Evolutionary conservation across 2,113 vertebrate genomes (phyloP), one percentile per base, ranked within the genome.

Genomic region (Tyrannus savana): DNA sequence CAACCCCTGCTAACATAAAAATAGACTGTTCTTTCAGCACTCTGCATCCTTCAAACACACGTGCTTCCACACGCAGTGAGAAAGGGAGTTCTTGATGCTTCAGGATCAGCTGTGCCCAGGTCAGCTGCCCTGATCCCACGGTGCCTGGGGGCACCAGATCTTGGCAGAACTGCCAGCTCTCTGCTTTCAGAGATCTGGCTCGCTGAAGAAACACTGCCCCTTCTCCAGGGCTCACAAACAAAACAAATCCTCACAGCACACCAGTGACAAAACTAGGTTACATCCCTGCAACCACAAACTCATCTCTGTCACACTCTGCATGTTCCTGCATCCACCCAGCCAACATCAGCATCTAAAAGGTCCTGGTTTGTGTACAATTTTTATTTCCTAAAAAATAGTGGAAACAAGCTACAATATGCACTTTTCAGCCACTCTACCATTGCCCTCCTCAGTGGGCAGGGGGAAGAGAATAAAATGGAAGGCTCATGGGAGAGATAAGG

Each of bases 41-140:
- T 56, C 14, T 0, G 35, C 50, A 75, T 81, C 66, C 35, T 72
- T 79, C 75, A 79, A 41, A 60, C 30, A 68, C 74, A 78, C 19
- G 39, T 55, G 64, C 39, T 83, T 72, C 67, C 46, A 77, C 42
- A 64, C 49, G 63, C 1, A 12, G 14, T 0, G 4, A 80, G 30
- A 60, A 68, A 75, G 27, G 7, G 5, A 7, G 7, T 37, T 44
- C 83, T 19, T 28, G 52, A n/a, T 23, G 67, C 78, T 72, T 4
- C 5, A 1, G 1, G 0, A 33, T 3, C 30, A 27, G 50, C 55
- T 49, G 21, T 14, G 5, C 16, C 41, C 12, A 2, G 63, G 14
- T 42, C 73, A 89, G 56, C 74, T 68, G 71, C 52, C 44, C 87
- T 17, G 41, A 67, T 33, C 74, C 66, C 39, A 25, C 52, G 0